These are phyloP conservation scores for Agrypnia vestita DNA, from an alignment of 1,140 invertebrate species.

Conservation along the genomic window DNA sequence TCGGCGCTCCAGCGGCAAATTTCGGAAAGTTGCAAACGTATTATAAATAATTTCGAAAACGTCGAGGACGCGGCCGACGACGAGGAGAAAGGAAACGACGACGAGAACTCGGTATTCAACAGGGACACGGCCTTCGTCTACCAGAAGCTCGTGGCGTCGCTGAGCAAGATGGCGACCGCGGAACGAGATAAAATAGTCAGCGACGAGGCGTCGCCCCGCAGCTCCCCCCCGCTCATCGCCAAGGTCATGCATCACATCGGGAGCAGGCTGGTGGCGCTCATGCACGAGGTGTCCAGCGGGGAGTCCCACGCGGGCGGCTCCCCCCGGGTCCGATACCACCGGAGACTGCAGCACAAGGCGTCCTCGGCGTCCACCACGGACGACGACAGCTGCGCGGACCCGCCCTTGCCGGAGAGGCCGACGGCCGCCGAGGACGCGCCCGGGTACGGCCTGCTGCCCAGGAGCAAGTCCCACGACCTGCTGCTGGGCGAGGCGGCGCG, in stretches of 20 bases:
- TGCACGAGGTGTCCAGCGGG: constrained; percentile 92
- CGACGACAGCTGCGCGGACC: constrained; percentile 81
- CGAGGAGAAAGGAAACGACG: constrained; percentile 77
- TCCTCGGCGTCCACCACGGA: constrained; percentile 84
- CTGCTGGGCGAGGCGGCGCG: constrained; percentile 75
- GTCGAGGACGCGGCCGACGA: constrained; percentile 65
- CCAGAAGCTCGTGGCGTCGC: constrained; percentile 85
- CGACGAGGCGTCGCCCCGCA: constrained; percentile 73
- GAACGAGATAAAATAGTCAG: constrained; percentile 67
- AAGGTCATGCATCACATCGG: constrained; percentile 96
- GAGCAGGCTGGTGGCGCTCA: constrained; percentile 88
- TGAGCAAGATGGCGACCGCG: constrained; percentile 80
- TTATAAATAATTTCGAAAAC: constrained; percentile 88
- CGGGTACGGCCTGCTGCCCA: constrained; percentile 70
- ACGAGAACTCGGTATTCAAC: constrained; percentile 74
- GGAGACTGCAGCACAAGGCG: constrained; percentile 74
- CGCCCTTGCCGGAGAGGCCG: constrained; percentile 61
- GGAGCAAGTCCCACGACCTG: constrained; percentile 86
- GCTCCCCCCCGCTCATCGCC: constrained; percentile 89
- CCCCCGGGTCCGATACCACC: constrained; percentile 71
- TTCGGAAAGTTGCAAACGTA: constrained; percentile 89
- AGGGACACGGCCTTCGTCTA: constrained; percentile 88
- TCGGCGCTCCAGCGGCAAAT: constrained; percentile 88
- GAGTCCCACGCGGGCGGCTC: constrained; percentile 72
- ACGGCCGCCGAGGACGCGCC: constrained; percentile 52